A percentile compares a stretch with the other conserved stretches of the same genome.
Evolutionary conservation across 64 coral and sea anemone genomes (phyloP).

Genomic region (Pocillopora verrucosa): DNA sequence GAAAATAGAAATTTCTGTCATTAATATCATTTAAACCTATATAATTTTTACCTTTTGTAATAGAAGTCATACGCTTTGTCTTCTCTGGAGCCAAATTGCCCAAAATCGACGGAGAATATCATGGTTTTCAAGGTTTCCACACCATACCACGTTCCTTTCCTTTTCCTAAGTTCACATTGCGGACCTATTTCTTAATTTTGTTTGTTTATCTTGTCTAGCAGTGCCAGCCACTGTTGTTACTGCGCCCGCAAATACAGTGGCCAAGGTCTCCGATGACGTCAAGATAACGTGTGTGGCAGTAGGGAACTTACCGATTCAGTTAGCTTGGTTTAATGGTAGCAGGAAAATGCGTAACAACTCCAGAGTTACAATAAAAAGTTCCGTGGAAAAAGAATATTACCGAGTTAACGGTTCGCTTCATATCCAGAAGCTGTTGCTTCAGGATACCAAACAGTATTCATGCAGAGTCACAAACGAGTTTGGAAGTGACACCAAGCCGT

Average conservation of each 20-base stretch:
- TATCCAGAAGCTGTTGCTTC: conserved; percentile 48
- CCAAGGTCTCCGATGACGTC: conserved; percentile 44
- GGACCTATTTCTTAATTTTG: conserved; percentile 29
- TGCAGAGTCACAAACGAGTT: conserved; percentile 70
- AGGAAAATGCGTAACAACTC: conserved; percentile 25
- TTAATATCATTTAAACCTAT: no score
- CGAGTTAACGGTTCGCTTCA: conserved; percentile 63
- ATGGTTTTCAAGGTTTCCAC: neutral
- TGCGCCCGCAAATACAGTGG: conserved; percentile 52
- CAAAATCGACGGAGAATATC: no score
- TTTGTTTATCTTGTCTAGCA: conserved; percentile 72
- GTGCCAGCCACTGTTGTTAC: conserved; percentile 79
- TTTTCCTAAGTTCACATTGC: neutral
- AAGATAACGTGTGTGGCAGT: conserved; percentile 58
- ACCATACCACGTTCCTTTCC: neutral
- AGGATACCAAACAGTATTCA: conserved; percentile 72
- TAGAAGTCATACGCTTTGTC: no score
- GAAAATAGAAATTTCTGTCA: no score
- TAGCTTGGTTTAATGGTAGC: conserved; percentile 70
- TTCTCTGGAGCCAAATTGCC: no score
- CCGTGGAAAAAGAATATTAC: conserved; percentile 1
- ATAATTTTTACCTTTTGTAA: no score
- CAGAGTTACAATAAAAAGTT: conserved; percentile 14
- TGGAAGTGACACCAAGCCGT: conserved; percentile 59
- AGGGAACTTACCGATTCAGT: conserved; percentile 69